Conservation (phyloP, 1,140 invertebrate species). For the Anoplophora glabripennis region DNA sequence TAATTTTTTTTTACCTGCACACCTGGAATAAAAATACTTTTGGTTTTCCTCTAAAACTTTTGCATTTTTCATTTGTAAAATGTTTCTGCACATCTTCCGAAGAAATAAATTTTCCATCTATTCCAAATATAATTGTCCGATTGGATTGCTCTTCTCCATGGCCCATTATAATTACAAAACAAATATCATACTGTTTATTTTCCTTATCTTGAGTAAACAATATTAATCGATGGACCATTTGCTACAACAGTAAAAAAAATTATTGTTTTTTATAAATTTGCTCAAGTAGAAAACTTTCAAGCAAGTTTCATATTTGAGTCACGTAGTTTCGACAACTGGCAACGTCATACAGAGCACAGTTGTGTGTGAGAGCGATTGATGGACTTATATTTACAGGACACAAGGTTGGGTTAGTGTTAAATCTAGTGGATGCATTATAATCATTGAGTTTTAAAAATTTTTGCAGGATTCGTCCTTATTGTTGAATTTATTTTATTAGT, state of each 20-base stretch:
- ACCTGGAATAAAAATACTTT: constrained; percentile 78
- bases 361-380: no score
- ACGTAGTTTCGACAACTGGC: not conserved
- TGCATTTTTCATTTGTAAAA: constrained; percentile 64
- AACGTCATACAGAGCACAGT: no score
- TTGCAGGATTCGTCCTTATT: no score
- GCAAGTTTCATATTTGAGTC: not conserved
- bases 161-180: constrained; percentile 59
- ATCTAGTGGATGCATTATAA: no score
- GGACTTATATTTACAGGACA: no score
- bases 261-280: not conserved
- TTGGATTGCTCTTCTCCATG: constrained; percentile 53
- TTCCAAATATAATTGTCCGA: constrained; percentile 47
- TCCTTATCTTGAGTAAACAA: constrained; percentile 12
- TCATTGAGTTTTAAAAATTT: no score
- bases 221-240: constrained; percentile 19
- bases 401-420: no score
- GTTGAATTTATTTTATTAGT: no score
- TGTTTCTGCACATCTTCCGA: constrained; percentile 55
- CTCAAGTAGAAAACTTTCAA: not conserved
- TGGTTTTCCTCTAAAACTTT: constrained; percentile 61
- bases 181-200: constrained; percentile 51
- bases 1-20: constrained; percentile 48
- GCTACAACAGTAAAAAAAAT: not conserved
- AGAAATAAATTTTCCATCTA: constrained; percentile 51